A percentile compares a stretch with the other conserved stretches of the same genome.
Evolutionary conservation across 2,797 vertebrate genomes (phyloP).

Genomic region (Microcaecilia unicolor): DNA sequence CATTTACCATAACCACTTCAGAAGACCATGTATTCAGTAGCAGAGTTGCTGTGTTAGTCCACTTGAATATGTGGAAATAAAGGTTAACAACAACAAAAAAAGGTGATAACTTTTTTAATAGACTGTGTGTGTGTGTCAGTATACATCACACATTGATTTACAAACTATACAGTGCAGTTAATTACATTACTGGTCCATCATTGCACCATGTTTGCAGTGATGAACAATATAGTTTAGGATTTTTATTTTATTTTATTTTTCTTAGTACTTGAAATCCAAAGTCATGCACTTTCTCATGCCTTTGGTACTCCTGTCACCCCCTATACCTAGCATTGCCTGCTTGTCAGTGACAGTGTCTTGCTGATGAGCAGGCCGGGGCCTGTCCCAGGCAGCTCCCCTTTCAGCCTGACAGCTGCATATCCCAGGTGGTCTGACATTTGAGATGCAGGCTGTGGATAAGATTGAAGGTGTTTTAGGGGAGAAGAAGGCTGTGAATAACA

Average conservation of each 20-base stretch:
- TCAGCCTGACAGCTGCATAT: conserved; percentile 84
- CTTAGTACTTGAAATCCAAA: not conserved
- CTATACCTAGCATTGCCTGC: conserved; percentile 14
- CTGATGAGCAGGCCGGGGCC: conserved; percentile 33
- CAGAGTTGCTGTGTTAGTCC: too few relatives aligned
- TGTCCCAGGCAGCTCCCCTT: conserved; percentile 61
- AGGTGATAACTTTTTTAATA: too few relatives aligned
- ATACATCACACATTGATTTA: too few relatives aligned
- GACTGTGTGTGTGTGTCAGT: too few relatives aligned
- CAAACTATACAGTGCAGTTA: too few relatives aligned
- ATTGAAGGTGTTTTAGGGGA: conserved; percentile 77
- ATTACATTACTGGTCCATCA: too few relatives aligned
- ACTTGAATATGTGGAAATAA: too few relatives aligned
- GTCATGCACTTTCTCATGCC: not conserved
- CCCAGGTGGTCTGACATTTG: conserved; percentile 97
- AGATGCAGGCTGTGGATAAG: conserved; percentile 72
- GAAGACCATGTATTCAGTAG: too few relatives aligned
- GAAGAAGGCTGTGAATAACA: conserved; percentile 69
- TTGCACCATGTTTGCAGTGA: not conserved
- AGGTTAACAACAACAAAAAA: too few relatives aligned
- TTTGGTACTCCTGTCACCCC: conserved; percentile 6
- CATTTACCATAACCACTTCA: too few relatives aligned
- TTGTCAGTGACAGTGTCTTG: conserved; percentile 30
- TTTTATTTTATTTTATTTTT: not conserved
- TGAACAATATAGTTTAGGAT: not conserved